Conservation (phyloP, 92 coral and sea anemone species). For the Parazoanthus swiftii region DNA sequence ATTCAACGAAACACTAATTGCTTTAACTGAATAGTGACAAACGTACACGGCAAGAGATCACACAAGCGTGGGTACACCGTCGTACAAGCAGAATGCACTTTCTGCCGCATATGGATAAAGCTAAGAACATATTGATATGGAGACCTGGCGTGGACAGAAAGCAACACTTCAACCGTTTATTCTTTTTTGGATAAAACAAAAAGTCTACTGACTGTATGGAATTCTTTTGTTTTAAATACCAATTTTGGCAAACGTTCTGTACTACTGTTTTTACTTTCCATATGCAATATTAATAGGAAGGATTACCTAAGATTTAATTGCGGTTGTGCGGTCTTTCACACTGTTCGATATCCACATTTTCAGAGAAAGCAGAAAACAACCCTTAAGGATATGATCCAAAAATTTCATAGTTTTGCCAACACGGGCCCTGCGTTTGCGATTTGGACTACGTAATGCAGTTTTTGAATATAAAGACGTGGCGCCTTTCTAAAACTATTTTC, state of each 20-base stretch:
- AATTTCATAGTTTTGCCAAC: neutral
- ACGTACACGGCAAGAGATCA: neutral
- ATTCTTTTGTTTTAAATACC: neutral
- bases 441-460: neutral
- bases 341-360: neutral
- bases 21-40: too few relatives aligned
- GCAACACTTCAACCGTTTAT: neutral
- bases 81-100: neutral
- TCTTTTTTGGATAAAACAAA: neutral
- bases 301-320: neutral
- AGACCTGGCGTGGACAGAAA: neutral
- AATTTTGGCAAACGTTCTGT: neutral
- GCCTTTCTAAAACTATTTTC: neutral
- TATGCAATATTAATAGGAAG: neutral
- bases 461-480: neutral
- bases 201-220: neutral
- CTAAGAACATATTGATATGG: neutral
- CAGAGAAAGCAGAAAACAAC: neutral
- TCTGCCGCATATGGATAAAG: neutral
- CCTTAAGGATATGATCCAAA: neutral
- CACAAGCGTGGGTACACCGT: neutral
- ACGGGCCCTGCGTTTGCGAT: neutral
- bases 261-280: neutral
- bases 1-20: neutral
- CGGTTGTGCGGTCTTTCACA: neutral